These are phyloP conservation scores for Limanda limanda DNA, from an alignment of 2,113 vertebrate species.

Conservation along the genomic window DNA sequence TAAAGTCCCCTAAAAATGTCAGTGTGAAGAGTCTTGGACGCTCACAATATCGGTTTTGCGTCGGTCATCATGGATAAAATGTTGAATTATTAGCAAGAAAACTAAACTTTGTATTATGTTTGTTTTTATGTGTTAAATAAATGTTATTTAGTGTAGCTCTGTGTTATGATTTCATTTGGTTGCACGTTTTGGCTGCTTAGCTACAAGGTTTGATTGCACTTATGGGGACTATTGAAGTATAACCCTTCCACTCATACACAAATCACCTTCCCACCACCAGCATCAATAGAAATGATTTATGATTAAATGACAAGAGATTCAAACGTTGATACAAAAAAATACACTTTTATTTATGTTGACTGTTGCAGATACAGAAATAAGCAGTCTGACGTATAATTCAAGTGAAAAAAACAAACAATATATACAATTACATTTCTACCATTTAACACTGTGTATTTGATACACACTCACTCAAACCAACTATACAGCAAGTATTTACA, in stretches of 20 bases:
- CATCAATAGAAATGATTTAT: background rate
- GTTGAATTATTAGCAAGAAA: no score
- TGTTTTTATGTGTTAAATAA: no score
- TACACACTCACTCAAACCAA: slow-evolving; percentile 60
- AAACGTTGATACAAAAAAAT: slow-evolving; percentile 56
- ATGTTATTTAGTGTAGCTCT: no score
- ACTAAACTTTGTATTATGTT: no score
- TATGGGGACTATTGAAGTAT: no score
- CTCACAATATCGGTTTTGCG: no score
- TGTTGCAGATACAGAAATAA: slow-evolving; percentile 44
- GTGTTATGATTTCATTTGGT: no score
- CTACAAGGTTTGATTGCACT: no score
- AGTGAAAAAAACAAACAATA: slow-evolving; percentile 32
- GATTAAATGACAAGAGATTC: background rate
- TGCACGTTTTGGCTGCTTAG: no score
- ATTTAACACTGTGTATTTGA: slow-evolving; percentile 66
- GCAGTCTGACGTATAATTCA: slow-evolving; percentile 10
- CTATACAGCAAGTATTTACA: slow-evolving; percentile 73
- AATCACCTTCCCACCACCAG: background rate
- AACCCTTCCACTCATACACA: background rate
- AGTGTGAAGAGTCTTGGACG: no score
- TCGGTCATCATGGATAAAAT: no score
- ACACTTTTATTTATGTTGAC: slow-evolving; percentile 69
- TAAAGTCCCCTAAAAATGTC: no score
- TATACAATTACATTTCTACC: slow-evolving; percentile 48